Conservation (phyloP, 2,797 vertebrate species). For the Acanthurus leucopareius region DNA sequence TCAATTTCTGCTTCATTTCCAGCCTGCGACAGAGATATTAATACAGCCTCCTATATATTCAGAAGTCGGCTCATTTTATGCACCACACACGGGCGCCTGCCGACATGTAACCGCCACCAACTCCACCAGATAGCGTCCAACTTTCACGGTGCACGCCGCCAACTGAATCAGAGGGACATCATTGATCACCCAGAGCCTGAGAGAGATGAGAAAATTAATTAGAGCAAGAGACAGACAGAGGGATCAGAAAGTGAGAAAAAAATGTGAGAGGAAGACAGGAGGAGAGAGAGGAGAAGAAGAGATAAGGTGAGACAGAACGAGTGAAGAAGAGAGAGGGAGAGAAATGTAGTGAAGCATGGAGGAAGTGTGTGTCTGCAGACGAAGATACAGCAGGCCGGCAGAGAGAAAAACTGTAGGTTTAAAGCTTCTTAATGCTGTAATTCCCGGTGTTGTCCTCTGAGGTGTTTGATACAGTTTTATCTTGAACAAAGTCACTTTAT, state of each 20-base stretch:
- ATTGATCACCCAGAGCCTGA: constrained; percentile 63
- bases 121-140: constrained; percentile 16
- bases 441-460: constrained; percentile 28
- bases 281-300: background rate
- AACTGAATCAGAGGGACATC: constrained; percentile 62
- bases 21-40: constrained; percentile 48
- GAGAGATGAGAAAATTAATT: constrained; percentile 63
- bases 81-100: constrained; percentile 26
- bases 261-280: constrained; percentile 8
- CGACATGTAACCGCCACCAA: constrained; percentile 31
- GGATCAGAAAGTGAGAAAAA: constrained; percentile 29
- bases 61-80: constrained; percentile 32
- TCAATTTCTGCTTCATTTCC: constrained; percentile 75
- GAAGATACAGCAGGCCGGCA: constrained; percentile 44
- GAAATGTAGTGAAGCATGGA: constrained; percentile 31
- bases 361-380: constrained; percentile 43
- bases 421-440: constrained; percentile 30
- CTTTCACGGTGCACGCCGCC: constrained; percentile 15
- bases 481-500: background rate
- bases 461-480: background rate
- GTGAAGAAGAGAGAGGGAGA: constrained; percentile 8
- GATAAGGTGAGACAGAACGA: constrained; percentile 26
- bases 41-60: constrained; percentile 31
- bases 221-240: constrained; percentile 25
- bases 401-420: constrained; percentile 38